phyloP scores from a whole-genome alignment of 2,113 vertebrate genomes.

The Triplophysa tibetana region DNA sequence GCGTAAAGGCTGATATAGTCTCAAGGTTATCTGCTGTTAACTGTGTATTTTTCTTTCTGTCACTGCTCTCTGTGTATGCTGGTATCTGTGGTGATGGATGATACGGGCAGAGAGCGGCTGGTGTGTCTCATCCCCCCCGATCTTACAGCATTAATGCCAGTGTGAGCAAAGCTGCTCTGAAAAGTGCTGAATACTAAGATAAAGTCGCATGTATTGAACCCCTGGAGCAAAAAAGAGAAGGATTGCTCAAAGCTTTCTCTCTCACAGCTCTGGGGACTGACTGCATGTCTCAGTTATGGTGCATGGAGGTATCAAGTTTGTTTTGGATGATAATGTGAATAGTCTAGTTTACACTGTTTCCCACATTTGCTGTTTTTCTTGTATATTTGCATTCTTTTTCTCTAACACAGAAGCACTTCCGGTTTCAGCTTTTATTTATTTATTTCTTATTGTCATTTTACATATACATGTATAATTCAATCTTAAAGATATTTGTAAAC shows the following conservation, averaged over 20 bases:
- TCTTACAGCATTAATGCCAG: not conserved
- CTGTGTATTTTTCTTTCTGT: slow-evolving; percentile 33
- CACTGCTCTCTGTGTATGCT: not conserved
- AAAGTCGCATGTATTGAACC: not conserved
- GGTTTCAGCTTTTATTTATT: too few species aligned
- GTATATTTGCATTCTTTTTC: too few species aligned
- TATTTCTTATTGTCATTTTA: too few species aligned
- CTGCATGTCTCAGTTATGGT: too few species aligned
- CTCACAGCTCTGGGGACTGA: too few species aligned
- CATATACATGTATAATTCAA: too few species aligned
- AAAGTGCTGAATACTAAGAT: slow-evolving; percentile 30
- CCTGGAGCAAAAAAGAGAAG: not conserved
- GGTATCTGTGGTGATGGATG: slow-evolving; percentile 32
- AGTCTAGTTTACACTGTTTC: too few species aligned
- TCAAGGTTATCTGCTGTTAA: slow-evolving; percentile 39
- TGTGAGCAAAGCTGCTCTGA: not conserved
- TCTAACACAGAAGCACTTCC: too few species aligned
- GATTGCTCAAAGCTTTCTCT: not conserved
- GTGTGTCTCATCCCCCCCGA: not conserved
- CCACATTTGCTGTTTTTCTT: too few species aligned
- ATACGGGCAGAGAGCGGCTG: slow-evolving; percentile 32
- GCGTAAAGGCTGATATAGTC: not conserved
- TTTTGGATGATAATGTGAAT: too few species aligned
- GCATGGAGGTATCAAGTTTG: too few species aligned
- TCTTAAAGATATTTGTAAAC: too few species aligned